phyloP scores from a whole-genome alignment of 2,888 invertebrate genomes.

The Hirtodrosophila histrioides region DNA sequence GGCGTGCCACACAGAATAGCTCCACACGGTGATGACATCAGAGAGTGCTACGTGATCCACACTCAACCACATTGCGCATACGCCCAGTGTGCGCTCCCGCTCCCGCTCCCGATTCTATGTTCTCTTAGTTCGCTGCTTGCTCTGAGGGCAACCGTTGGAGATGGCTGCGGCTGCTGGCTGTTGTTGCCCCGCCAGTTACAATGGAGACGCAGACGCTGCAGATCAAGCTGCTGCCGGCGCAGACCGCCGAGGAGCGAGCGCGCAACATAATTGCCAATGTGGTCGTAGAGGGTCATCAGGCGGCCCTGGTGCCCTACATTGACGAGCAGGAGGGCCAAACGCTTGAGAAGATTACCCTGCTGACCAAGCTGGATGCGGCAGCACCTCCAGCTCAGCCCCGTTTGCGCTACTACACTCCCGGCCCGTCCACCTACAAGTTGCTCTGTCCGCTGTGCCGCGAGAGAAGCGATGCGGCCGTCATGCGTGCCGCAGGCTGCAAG shows the following conservation, averaged over 20 bases:
- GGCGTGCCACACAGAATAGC: constrained; percentile 30
- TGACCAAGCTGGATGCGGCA: constrained; percentile 35
- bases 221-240: constrained; percentile 75
- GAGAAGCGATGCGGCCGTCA: constrained; percentile 78
- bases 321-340: constrained; percentile 62
- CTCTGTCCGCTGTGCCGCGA: constrained; percentile 82
- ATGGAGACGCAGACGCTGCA: constrained; percentile 69
- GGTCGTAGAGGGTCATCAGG: constrained; percentile 67
- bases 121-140: constrained; percentile 4
- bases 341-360: constrained; percentile 44
- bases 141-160: not conserved
- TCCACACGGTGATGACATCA: constrained; percentile 64
- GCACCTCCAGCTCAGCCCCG: constrained; percentile 31
- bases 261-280: constrained; percentile 80
- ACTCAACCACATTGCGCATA: constrained; percentile 24
- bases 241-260: constrained; percentile 72
- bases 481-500: constrained; percentile 76
- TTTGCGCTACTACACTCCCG: constrained; percentile 80
- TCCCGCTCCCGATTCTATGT: not conserved
- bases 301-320: constrained; percentile 70
- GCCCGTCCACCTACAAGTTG: constrained; percentile 80
- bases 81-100: constrained; percentile 21
- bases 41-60: constrained; percentile 14
- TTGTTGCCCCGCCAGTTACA: constrained; percentile 45
- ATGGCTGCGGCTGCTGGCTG: not conserved